Percentiles rank a stretch among this genome's conserved stretches.
These are phyloP conservation scores for Bombus fervidus DNA, from an alignment of 1,140 invertebrate species.

Conservation along the genomic window DNA sequence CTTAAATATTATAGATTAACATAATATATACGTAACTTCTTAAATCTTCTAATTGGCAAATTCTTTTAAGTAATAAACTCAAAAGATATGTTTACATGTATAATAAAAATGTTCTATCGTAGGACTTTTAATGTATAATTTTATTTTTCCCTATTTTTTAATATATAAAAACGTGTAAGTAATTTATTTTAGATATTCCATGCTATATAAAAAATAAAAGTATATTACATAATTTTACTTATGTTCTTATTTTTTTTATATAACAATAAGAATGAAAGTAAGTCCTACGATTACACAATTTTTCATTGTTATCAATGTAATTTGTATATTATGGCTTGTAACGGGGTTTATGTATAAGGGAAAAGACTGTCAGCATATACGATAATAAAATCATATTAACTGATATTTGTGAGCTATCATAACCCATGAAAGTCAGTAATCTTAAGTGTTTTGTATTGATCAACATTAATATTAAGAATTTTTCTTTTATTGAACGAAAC, in stretches of 20 bases:
- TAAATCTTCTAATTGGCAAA: not conserved
- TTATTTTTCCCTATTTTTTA: not conserved
- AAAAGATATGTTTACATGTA: not conserved
- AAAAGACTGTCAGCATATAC: constrained; percentile 47
- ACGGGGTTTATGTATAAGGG: constrained; percentile 68
- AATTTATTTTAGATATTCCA: constrained; percentile 1
- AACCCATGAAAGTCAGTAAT: constrained; percentile 9
- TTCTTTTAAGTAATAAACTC: constrained; percentile 8
- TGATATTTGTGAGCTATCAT: constrained; percentile 29
- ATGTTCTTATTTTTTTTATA: constrained; percentile 49
- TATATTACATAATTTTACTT: constrained; percentile 46
- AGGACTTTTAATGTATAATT: not conserved
- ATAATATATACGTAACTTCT: constrained; percentile 15
- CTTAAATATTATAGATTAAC: constrained; percentile 43
- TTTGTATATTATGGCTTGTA: constrained; percentile 60
- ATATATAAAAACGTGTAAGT: constrained; percentile 3
- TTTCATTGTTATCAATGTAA: constrained; percentile 31
- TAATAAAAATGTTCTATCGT: not conserved
- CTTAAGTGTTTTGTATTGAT: not conserved
- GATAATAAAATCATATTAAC: constrained; percentile 60
- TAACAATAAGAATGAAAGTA: constrained; percentile 52
- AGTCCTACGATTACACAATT: constrained; percentile 51
- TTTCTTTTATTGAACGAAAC: not conserved
- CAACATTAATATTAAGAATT: constrained; percentile 29
- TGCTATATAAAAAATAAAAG: constrained; percentile 22